Percentiles rank a stretch among this genome's conserved stretches.
Conservation (phyloP, 92 coral and sea anemone species). For the Muricea muricata region DNA sequence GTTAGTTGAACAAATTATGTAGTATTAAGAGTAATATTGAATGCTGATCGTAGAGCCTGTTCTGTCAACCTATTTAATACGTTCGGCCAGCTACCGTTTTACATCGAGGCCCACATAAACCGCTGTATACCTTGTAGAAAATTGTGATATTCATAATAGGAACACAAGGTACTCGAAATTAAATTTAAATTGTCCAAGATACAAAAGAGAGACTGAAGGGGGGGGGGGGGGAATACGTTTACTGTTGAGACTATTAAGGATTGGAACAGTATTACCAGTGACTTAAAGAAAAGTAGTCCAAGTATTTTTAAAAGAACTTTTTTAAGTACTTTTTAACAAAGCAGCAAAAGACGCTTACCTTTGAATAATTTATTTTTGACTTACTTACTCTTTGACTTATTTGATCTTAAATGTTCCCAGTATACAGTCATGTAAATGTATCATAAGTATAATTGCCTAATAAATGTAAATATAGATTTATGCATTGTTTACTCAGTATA, state of each 20-base stretch:
- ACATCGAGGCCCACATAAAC: conserved; percentile 47
- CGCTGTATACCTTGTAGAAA: conserved; percentile 50
- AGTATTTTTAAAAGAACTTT: not conserved
- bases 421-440: not conserved
- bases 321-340: not conserved
- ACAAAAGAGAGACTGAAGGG: conserved; percentile 2
- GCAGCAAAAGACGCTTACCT: not conserved
- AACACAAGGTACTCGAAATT: conserved; percentile 33
- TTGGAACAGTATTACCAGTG: not conserved
- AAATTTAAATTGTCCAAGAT: conserved; percentile 23
- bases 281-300: not conserved
- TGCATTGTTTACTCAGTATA: not conserved
- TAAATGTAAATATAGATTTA: not conserved
- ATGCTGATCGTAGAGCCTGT: conserved; percentile 52
- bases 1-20: too few relatives aligned
- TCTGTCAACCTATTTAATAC: conserved; percentile 47
- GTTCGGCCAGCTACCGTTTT: conserved; percentile 51
- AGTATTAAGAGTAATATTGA: conserved; percentile 53
- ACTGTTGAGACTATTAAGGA: not conserved
- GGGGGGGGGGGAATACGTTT: not conserved
- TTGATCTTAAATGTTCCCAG: not conserved
- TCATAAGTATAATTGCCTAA: not conserved
- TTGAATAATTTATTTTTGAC: not conserved
- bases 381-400: not conserved
- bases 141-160: conserved; percentile 49